Base-by-base conservation (phyloP, 2,113 vertebrate genomes). In the Neomonachus schauinslandi region DNA sequence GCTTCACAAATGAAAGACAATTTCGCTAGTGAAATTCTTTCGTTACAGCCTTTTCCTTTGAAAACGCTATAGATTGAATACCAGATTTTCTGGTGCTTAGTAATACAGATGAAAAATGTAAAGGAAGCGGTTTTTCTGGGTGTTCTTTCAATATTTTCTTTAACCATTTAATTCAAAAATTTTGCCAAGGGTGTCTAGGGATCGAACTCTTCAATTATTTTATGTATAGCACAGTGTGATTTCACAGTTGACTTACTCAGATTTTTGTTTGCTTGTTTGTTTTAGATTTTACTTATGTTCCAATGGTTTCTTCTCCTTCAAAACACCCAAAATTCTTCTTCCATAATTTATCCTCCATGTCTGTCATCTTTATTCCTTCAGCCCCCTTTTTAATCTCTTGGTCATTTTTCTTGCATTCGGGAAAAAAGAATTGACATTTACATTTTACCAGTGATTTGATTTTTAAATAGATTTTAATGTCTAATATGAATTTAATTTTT, bases 21-120 rank as follows among this genome's bases (percentile, higher is more conserved):
- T 89, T 95, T 86, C 67, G n/a, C 61, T 91, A 93, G 55, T 65
- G 77, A 81, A 82, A 91, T 63, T 71, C 65, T 96, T 93, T 81
- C 82, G 31, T 86, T 74, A 65, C 7, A 69, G 22, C 2, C 1
- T 93, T 91, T 90, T 59, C 31, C 22, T 97, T 95, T 91, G 92
- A 89, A 94, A 94, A 57, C 7, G 33, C 39, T 65, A 49, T 21
- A 39, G 2, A 55, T 74, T 7, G 4, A n/a, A 89, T 89, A 31
- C 61, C 88, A 96, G 31, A 42, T 80, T 69, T 91, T 74, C 89
- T 93, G 61, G 51, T 28, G 76, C 22, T 88, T 91, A n/a, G 6
- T 82, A 88, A 84, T 61, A 7, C 26, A 67, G 49, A 88, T 49
- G 21, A 71, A 87, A 96, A 67, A 88, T 63, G 57, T 16, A 82